Conservation (phyloP, 2,888 invertebrate species). For the Tolmerus cingulatus region DNA sequence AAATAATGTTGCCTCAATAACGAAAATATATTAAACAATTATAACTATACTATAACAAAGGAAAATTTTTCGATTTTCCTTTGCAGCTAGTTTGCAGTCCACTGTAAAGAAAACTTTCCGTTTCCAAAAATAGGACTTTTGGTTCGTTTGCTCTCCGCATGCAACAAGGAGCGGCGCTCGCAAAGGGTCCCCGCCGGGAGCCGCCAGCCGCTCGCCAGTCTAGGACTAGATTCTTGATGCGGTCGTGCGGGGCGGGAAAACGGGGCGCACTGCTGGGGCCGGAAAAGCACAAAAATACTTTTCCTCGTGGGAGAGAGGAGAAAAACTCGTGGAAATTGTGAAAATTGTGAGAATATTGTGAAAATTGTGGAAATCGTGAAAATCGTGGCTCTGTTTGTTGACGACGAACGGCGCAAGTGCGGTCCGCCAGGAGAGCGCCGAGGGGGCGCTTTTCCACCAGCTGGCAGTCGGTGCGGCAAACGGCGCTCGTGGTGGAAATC, state of each 20-base stretch:
- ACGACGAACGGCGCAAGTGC: conserved; percentile 30
- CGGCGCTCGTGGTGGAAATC: background rate
- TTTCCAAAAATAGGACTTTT: background rate
- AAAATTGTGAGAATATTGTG: too few relatives aligned
- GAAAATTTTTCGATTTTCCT: background rate
- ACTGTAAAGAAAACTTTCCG: background rate
- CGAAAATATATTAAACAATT: too few relatives aligned
- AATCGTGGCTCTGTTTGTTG: background rate
- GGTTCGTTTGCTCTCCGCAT: background rate
- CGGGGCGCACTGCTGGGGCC: background rate
- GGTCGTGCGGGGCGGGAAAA: background rate
- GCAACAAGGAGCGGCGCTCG: background rate
- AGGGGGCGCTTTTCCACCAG: background rate
- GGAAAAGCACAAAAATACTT: conserved; percentile 16
- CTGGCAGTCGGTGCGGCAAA: background rate
- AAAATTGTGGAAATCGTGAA: too few relatives aligned
- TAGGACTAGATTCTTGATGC: background rate
- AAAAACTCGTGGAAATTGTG: background rate
- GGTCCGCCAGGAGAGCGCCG: background rate
- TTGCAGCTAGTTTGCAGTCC: background rate
- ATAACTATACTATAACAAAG: too few relatives aligned
- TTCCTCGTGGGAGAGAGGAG: background rate
- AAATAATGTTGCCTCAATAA: too few relatives aligned
- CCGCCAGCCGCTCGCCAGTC: background rate
- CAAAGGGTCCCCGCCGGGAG: too few relatives aligned